Evolutionary conservation across 2,888 invertebrate genomes (phyloP).

Genomic region (Rambutsinella grinnellia): DNA sequence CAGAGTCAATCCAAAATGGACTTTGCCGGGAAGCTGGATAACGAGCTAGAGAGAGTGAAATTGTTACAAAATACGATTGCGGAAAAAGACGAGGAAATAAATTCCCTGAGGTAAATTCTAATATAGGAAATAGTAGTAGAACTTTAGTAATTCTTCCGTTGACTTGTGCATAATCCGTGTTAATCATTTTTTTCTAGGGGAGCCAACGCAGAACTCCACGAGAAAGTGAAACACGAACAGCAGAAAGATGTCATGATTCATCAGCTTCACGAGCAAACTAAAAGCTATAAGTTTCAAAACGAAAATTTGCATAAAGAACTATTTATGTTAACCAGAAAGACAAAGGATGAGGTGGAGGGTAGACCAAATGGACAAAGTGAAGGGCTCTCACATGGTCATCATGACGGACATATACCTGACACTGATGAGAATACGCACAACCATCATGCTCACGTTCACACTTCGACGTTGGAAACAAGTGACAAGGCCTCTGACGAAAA

Average conservation of each 20-base stretch:
- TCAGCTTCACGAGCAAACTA: conserved; percentile 52
- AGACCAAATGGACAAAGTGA: background rate
- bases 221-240: conserved; percentile 45
- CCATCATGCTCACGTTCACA: conserved; percentile 26
- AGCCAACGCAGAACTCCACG: conserved; percentile 33
- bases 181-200: conserved; percentile 21
- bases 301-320: conserved; percentile 55
- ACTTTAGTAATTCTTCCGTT: background rate
- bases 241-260: conserved; percentile 50
- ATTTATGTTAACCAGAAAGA: conserved; percentile 4
- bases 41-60: conserved; percentile 59
- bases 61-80: conserved; percentile 36
- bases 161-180: background rate
- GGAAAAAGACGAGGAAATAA: conserved; percentile 49
- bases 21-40: conserved; percentile 61
- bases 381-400: background rate
- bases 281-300: conserved; percentile 50
- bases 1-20: conserved; percentile 65
- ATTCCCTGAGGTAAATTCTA: conserved; percentile 34
- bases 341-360: background rate
- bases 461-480: no score
- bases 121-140: background rate
- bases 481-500: no score
- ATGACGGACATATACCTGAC: conserved; percentile 4
- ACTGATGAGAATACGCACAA: background rate